phyloP scores from a whole-genome alignment of 2,888 invertebrate species.

The Kuschelorhynchus macadamiae region DNA sequence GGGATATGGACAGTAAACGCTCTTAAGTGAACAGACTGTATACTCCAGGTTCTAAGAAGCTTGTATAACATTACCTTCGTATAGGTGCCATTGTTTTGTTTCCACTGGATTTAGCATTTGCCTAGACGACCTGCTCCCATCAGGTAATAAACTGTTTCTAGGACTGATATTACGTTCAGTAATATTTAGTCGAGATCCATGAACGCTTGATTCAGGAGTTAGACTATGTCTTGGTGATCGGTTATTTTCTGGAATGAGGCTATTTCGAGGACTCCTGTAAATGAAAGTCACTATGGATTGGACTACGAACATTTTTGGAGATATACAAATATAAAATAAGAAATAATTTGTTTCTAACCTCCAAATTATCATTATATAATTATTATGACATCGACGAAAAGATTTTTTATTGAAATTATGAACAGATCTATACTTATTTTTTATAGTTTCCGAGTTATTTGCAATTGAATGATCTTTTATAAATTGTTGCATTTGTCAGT shows the following conservation, averaged over 20 bases:
- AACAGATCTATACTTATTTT: no score
- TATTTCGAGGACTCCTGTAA: conserved; percentile 73
- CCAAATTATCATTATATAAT: no score
- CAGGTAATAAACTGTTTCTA: conserved; percentile 72
- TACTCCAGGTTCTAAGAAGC: no score
- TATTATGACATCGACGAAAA: no score
- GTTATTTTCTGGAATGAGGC: conserved; percentile 72
- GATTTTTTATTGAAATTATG: no score
- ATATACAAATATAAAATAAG: no score
- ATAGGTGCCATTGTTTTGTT: conserved; percentile 73
- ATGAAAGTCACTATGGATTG: not conserved
- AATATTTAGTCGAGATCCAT: conserved; percentile 66
- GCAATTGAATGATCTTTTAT: no score
- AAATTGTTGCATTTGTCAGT: no score
- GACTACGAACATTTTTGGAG: not conserved
- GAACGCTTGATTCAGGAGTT: conserved; percentile 71
- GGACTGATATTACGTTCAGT: conserved; percentile 69
- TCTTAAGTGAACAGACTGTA: no score
- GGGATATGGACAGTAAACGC: no score
- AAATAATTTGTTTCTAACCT: no score
- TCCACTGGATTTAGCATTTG: conserved; percentile 75
- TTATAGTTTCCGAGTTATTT: no score
- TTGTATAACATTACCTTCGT: conserved; percentile 63
- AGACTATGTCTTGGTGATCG: conserved; percentile 76
- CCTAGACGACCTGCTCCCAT: conserved; percentile 68